Conservation (phyloP, 2,888 invertebrate genomes). For the Julus scanicus region DNA sequence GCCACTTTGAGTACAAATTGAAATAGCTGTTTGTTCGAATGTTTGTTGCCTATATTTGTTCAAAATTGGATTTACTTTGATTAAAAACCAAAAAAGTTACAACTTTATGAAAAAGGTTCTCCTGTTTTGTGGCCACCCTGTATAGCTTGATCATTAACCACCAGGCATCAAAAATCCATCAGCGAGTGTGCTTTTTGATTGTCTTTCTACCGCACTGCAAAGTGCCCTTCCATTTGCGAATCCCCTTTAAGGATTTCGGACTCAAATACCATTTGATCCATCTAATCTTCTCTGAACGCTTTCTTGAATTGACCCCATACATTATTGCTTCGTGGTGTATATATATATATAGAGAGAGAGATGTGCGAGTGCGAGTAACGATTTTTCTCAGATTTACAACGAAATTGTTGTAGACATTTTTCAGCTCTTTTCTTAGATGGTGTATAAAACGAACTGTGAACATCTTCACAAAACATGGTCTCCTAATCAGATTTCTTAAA, state of each 20-base stretch:
- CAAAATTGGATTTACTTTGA: no score
- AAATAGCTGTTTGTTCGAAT: no score
- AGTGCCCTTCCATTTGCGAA: neutral
- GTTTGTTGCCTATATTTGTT: no score
- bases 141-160: constrained; percentile 34
- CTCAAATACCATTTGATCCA: constrained; percentile 50
- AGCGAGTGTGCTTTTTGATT: neutral
- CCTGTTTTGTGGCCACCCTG: neutral
- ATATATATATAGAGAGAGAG: no score
- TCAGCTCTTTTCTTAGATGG: neutral
- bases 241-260: constrained; percentile 50
- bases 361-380: constrained; percentile 26
- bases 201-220: constrained; percentile 38
- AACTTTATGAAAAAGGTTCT: no score
- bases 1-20: no score
- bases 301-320: constrained; percentile 49
- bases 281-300: constrained; percentile 49
- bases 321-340: neutral
- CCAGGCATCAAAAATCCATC: constrained; percentile 43
- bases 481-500: neutral
- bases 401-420: constrained; percentile 31
- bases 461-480: neutral
- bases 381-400: constrained; percentile 49
- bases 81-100: no score
- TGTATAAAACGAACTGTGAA: neutral